A percentile compares a stretch with the other conserved stretches of the same genome.
Evolutionary conservation across 2,113 vertebrate genomes (phyloP).

Genomic region (Panurus biarmicus): DNA sequence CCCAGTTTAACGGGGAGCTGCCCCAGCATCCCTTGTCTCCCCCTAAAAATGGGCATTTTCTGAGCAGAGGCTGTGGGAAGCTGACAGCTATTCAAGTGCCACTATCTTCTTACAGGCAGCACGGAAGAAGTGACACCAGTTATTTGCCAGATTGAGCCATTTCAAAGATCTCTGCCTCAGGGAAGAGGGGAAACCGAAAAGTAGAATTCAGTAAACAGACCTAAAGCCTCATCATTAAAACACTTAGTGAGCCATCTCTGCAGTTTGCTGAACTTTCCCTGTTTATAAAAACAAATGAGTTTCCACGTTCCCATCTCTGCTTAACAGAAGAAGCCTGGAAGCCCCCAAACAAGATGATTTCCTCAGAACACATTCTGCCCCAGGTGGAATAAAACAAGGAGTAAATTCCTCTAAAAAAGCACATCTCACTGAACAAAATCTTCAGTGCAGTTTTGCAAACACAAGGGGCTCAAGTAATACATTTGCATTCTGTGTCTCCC

Average conservation of each 20-base stretch:
- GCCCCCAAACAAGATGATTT: background rate
- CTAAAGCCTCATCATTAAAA: conserved; percentile 1
- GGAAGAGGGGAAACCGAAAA: background rate
- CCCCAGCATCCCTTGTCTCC: background rate
- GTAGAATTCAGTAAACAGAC: background rate
- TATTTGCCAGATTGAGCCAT: background rate
- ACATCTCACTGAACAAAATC: conserved; percentile 24
- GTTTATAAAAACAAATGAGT: conserved; percentile 22
- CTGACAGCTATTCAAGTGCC: background rate
- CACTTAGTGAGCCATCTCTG: background rate
- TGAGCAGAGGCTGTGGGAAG: background rate
- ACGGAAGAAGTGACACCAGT: background rate
- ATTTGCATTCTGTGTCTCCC: conserved; percentile 17
- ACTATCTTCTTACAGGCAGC: background rate
- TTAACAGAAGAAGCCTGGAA: background rate
- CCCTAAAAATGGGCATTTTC: background rate
- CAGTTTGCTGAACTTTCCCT: background rate
- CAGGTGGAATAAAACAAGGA: background rate
- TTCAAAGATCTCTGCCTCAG: background rate
- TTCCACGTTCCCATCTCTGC: background rate
- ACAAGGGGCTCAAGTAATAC: background rate
- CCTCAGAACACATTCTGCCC: background rate
- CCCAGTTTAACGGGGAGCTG: background rate
- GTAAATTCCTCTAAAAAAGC: conserved; percentile 24
- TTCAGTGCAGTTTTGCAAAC: background rate